phyloP scores from a whole-genome alignment of 2,888 invertebrate genomes.

The Pseudococcus jackbeardsleyi region DNA sequence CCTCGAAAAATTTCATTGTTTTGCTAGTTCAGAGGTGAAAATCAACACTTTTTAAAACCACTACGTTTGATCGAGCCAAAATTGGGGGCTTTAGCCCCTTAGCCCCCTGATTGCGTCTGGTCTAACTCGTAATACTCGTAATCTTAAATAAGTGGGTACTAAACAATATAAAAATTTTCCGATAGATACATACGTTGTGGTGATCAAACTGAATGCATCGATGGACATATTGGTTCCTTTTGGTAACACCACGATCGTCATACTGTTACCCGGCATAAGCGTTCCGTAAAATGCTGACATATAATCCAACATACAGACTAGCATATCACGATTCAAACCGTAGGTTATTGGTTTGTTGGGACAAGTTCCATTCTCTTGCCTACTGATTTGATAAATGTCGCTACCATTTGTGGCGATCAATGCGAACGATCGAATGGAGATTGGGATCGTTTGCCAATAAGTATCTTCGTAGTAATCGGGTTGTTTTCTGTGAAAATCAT shows the following conservation, averaged over 20 bases:
- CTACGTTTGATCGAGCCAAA: no score
- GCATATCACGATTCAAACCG: slow-evolving; percentile 20
- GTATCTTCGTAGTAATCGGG: slow-evolving; percentile 19
- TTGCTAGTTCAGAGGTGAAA: no score
- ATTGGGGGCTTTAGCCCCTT: no score
- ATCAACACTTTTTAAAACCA: no score
- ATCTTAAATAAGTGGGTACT: no score
- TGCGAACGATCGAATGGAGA: slow-evolving; percentile 22
- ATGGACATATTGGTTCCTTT: neutral
- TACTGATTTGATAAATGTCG: neutral
- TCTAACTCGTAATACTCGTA: no score
- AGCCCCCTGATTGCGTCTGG: no score
- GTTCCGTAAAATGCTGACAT: neutral
- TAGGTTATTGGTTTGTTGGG: neutral
- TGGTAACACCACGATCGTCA: neutral
- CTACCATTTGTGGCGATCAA: slow-evolving; percentile 15
- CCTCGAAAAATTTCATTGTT: no score
- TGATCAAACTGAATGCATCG: slow-evolving; percentile 6
- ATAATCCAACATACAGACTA: slow-evolving; percentile 13
- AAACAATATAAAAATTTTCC: neutral
- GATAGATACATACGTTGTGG: neutral
- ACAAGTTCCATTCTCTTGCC: slow-evolving; percentile 32
- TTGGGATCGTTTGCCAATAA: slow-evolving; percentile 30
- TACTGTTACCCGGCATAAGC: slow-evolving; percentile 13
- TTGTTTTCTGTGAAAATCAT: neutral